Evolutionary conservation across 2,888 invertebrate genomes (phyloP).

Genomic region (Mactromeris polynyma): DNA sequence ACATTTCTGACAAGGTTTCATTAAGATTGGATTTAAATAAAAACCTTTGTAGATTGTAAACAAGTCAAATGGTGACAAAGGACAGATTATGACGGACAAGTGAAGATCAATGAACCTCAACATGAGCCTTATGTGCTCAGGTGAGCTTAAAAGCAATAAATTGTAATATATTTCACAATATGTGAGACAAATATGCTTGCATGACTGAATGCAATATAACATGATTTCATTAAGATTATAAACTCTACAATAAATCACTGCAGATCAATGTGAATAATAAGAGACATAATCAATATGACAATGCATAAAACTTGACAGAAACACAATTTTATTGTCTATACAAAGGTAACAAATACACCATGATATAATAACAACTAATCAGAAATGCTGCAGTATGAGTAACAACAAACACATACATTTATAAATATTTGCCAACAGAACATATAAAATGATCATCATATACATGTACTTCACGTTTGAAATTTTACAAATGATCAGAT

Average conservation of each 20-base stretch:
- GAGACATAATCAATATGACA: slow-evolving; percentile 10
- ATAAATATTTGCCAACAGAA: background rate
- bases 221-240: background rate
- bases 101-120: too few relatives aligned
- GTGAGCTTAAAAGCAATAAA: background rate
- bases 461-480: background rate
- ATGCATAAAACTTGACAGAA: background rate
- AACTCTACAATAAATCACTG: background rate
- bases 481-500: background rate
- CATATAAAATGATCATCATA: background rate
- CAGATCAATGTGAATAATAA: background rate
- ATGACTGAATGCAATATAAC: background rate
- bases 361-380: background rate
- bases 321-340: background rate
- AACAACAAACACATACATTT: background rate
- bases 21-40: too few relatives aligned
- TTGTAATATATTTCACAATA: background rate
- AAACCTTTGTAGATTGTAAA: background rate
- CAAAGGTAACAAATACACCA: background rate
- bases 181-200: background rate
- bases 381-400: background rate
- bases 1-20: too few relatives aligned
- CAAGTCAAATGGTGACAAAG: too few relatives aligned
- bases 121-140: background rate
- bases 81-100: too few relatives aligned